Conservation (phyloP, 2,113 vertebrate genomes). For the Clinocottus analis region DNA sequence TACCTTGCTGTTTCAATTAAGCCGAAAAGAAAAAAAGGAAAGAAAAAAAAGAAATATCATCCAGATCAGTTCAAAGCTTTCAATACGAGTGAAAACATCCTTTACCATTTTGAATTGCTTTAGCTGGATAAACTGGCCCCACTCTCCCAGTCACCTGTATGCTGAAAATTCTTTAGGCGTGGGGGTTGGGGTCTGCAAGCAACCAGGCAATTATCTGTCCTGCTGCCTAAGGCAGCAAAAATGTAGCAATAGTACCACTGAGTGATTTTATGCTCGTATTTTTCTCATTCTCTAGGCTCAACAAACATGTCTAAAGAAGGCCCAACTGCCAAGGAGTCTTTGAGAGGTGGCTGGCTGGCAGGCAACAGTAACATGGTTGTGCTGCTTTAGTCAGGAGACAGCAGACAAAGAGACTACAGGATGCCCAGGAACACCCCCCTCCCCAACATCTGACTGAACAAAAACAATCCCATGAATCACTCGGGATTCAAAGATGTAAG, state of each 20-base stretch:
- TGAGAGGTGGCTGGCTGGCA: slow-evolving; percentile 67
- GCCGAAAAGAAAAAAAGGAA: neutral
- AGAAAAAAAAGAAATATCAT: neutral
- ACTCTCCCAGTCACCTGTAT: slow-evolving; percentile 62
- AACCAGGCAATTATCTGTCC: slow-evolving; percentile 52
- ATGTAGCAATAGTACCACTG: slow-evolving; percentile 22
- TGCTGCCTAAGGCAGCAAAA: slow-evolving; percentile 34
- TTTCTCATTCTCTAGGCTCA: slow-evolving; percentile 16
- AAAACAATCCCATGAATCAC: slow-evolving; percentile 83
- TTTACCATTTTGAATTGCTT: slow-evolving; percentile 26
- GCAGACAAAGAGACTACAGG: slow-evolving; percentile 84
- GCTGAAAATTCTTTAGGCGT: slow-evolving; percentile 53
- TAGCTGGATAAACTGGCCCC: slow-evolving; percentile 12
- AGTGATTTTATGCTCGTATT: slow-evolving; percentile 21
- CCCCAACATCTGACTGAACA: slow-evolving; percentile 78
- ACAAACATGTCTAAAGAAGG: slow-evolving; percentile 52
- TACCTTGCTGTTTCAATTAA: slow-evolving; percentile 2
- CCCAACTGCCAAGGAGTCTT: slow-evolving; percentile 58
- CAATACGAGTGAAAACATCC: neutral
- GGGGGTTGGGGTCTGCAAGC: slow-evolving; percentile 53
- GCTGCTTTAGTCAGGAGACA: slow-evolving; percentile 72
- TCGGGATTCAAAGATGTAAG: slow-evolving; percentile 71
- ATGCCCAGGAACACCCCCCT: slow-evolving; percentile 71
- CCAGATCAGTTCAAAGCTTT: neutral
- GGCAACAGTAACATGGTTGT: slow-evolving; percentile 69